Evolutionary conservation across 2,888 invertebrate species (phyloP), one percentile per base, ranked within the genome.

Genomic region (Ophion ellenae): DNA sequence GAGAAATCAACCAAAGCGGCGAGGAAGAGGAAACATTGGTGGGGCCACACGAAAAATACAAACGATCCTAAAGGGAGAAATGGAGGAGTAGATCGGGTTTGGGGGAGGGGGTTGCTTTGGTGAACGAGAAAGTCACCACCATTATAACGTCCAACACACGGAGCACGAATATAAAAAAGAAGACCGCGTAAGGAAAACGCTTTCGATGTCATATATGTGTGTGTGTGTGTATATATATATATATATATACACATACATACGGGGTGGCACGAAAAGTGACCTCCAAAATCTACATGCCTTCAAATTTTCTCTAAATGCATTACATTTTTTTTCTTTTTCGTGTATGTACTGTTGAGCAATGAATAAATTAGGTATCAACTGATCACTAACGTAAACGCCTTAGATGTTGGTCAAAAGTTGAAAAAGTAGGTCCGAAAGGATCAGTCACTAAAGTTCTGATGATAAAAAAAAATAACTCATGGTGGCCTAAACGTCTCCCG

Each of bases 91-190:
- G 36, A 77, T 20, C n/a, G 28, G 53, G 32, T 4, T 32, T 32
- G 32, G 0, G 32, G 32, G 4, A 32, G 32, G 32, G 32, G 57
- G 59, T 75, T 20, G 71, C 67, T 83, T 81, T 47, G 63, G 73
- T 73, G n/a, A 74, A 86, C 67, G 67, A 77, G 69, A 81, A 61
- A 83, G 61, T 86, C 82, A 53, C 66, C 64, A 47, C 53, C 40
- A 40, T 66, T 70, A 17, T 59, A 59, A 17, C 67, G 24, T 24
- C 70, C 47, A 14, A 36, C 47, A 67, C 67, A 45, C 53, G 63
- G 36, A 28, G 63, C 36, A 70, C 73, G 85, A 81, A 76, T 83
- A 77, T 69, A 83, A 83, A 77, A 77, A 73, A 79, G 76, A 79
- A 79, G 69, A 77, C 14, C 77, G 70, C 77, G 70, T 80, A 77